phyloP scores from a whole-genome alignment of 2,888 invertebrate species.

The Tenodera sinensis region DNA sequence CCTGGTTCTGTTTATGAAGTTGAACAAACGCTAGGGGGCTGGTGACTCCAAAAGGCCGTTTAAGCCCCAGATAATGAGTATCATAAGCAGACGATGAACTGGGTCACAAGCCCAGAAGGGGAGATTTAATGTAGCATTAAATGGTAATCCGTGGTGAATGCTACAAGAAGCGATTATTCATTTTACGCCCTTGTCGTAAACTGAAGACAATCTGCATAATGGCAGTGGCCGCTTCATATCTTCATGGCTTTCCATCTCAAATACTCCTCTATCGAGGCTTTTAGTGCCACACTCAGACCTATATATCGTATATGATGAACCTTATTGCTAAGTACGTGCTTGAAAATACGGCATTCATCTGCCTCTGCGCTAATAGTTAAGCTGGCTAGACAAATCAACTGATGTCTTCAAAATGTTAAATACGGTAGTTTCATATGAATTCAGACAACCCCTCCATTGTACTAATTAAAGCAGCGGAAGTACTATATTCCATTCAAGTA shows the following conservation, averaged over 20 bases:
- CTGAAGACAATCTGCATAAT: background rate
- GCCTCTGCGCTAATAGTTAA: background rate
- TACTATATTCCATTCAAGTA: too few species aligned
- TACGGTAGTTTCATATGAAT: too few species aligned
- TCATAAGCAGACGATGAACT: background rate
- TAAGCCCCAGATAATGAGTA: background rate
- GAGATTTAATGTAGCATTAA: background rate
- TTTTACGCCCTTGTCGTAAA: background rate
- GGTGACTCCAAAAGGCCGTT: background rate
- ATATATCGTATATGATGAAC: background rate
- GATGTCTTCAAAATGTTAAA: background rate
- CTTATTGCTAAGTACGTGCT: background rate
- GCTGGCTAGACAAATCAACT: background rate
- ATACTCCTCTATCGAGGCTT: background rate
- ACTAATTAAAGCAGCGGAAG: too few species aligned
- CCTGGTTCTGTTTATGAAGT: background rate
- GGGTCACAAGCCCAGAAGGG: background rate
- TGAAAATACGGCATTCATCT: background rate
- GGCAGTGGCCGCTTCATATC: background rate
- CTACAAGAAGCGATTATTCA: background rate
- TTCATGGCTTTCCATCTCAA: background rate
- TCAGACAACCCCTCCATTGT: too few species aligned
- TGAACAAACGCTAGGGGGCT: background rate
- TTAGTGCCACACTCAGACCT: background rate
- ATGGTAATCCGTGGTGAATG: background rate